Base-by-base conservation (phyloP, 2,797 vertebrate genomes). In the Poeciliopsis gracilis region DNA sequence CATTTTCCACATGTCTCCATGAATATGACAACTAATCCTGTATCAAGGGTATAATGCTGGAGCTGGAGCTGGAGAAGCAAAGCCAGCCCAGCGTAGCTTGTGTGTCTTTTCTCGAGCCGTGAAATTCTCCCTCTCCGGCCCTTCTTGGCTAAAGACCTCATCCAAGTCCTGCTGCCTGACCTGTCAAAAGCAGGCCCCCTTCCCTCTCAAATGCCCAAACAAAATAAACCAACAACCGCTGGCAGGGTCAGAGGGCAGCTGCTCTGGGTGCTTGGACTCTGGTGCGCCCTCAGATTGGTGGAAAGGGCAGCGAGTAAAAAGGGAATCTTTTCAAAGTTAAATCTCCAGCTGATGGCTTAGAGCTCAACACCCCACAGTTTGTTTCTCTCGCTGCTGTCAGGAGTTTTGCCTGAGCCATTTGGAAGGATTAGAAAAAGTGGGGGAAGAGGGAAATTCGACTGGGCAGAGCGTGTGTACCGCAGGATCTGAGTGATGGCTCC, bases 1-100 rank as follows among this genome's bases (percentile, higher is more conserved):
- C 95, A 94, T 96, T 97, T 97, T 98, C 97, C 97, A 97, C 96
- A 97, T 96, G 96, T 96, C 96, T 92, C 96, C 95, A 95, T 96
- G 95, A 95, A 95, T 95, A 96, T 95, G 94, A 96, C 96, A 96
- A 95, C 94, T 84, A 91, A 88, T 86, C 80, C 84, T 78, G 85
- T 86, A 85, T 81, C 83, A 83, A 16, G 53, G 85, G 84, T 16
- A 77, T 63, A 89, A 80, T 75, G 80, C 77, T 85, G 86, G 77
- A 87, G 80, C 55, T 63, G 86, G 77, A 87, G 78, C 63, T 63
- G 84, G 77, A 87, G 78, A 59, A 55, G 84, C 79, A 83, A 82
- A 82, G 79, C 76, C 82, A 82, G 85, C 87, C 78, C 38, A 55
- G 75, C 78, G 75, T 77, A 81, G 85, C 36, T 38, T 83, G 77